Evolutionary conservation across 2,888 invertebrate genomes (phyloP).

Genomic region (Automeris io): DNA sequence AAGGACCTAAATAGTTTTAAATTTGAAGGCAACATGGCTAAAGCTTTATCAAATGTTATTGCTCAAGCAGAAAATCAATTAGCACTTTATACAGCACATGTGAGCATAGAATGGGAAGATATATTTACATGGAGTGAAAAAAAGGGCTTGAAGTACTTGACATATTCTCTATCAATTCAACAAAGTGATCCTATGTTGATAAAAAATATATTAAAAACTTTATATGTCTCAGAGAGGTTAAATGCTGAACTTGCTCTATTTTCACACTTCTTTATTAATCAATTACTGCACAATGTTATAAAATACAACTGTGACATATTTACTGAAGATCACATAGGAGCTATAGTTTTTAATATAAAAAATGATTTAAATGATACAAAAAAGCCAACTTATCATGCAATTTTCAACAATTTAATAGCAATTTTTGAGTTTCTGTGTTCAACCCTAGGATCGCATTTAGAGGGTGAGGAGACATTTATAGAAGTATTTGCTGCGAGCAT

Average conservation of each 20-base stretch:
- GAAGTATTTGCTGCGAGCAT: slow-evolving; percentile 58
- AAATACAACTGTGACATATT: slow-evolving; percentile 62
- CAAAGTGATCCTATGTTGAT: slow-evolving; percentile 56
- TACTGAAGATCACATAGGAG: slow-evolving; percentile 60
- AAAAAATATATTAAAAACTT: slow-evolving; percentile 56
- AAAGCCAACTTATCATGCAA: slow-evolving; percentile 56
- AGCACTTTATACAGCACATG: slow-evolving; percentile 51
- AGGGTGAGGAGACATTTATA: slow-evolving; percentile 53
- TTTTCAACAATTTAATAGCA: slow-evolving; percentile 63
- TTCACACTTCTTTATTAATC: slow-evolving; percentile 62
- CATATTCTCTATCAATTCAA: slow-evolving; percentile 56
- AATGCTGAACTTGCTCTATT: slow-evolving; percentile 60
- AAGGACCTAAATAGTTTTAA: slow-evolving; percentile 35
- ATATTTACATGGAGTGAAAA: slow-evolving; percentile 61
- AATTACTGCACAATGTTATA: slow-evolving; percentile 58
- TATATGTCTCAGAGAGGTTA: slow-evolving; percentile 52
- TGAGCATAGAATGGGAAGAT: slow-evolving; percentile 67
- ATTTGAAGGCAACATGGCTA: slow-evolving; percentile 45
- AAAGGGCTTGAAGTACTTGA: slow-evolving; percentile 45
- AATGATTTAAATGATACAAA: slow-evolving; percentile 46
- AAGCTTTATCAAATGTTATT: slow-evolving; percentile 43
- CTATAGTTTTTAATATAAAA: slow-evolving; percentile 61
- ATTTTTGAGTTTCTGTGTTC: slow-evolving; percentile 68
- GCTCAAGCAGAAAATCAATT: slow-evolving; percentile 57
- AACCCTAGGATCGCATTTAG: slow-evolving; percentile 57